Evolutionary conservation across 2,113 vertebrate genomes (phyloP), one percentile per base, ranked within the genome.

Genomic region (Atherinomorus stipes): DNA sequence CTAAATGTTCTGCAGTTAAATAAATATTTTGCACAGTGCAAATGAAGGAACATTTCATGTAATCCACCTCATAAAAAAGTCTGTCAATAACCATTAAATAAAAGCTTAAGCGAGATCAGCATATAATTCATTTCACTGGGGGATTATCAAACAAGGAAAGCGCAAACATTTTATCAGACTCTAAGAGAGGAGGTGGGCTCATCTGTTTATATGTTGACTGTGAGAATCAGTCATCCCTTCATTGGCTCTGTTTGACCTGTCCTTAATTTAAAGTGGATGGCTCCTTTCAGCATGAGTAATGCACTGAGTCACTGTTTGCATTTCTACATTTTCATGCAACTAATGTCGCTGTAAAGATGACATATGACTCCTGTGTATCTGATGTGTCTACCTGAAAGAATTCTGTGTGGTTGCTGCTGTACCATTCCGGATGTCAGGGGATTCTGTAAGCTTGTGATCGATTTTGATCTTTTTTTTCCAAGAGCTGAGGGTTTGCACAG

Each of bases 401-500:
- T 60, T 75, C 42, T 79, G 64, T 64, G 64, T 42, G 37, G 60
- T 62, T 2, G 0, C 60, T 21, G 25, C 34, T 23, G 38, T 26
- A 45, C 62, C 71, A 42, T 71, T 40, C 71, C 21, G 58, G 75
- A 66, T 31, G 25, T 73, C 73, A 52, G 25, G 58, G 70, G 62
- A 60, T 63, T 66, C 4, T 61, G n/a, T 42, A 63, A 64, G 65
- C 31, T 31, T 74, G 61, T 75, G 68, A 85, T 85, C 31, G 21
- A 58, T 75, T 79, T 50, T 60, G 78, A 88, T 85, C 47, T 28
- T 65, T 74, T 78, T 82, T 85, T 85, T 74, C 68, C 68, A 56
- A 84, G 51, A n/a, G 52, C 52, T 65, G 63, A 66, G 53, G 47
- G 89, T 91, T 90, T 91, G 83, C 73, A 90, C 90, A 90, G 89